These are phyloP conservation scores for Trichonephila inaurata DNA, from an alignment of 1,140 invertebrate genomes.

Conservation along the genomic window DNA sequence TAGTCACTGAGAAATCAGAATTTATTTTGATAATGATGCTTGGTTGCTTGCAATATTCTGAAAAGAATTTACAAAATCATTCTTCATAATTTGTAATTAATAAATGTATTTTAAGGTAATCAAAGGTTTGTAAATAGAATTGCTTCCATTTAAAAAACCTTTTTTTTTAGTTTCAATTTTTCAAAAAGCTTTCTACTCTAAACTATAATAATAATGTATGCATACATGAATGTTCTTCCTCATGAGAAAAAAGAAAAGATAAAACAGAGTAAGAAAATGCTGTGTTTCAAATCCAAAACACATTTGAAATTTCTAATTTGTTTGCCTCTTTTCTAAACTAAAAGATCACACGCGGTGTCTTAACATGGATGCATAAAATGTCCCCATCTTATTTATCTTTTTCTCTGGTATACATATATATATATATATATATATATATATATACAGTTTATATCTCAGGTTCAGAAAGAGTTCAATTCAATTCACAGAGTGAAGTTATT, in stretches of 20 bases:
- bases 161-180: no score
- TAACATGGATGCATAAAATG: slow-evolving; percentile 6
- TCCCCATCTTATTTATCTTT: neutral
- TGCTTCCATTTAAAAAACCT: no score
- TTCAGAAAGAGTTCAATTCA: neutral
- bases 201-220: no score
- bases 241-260: neutral
- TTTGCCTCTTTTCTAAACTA: neutral
- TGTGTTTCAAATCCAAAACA: neutral
- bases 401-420: neutral
- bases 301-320: neutral
- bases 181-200: no score
- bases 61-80: no score
- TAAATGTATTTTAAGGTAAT: no score
- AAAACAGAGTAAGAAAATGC: neutral
- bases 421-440: neutral
- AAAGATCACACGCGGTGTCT: neutral
- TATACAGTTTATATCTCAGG: neutral
- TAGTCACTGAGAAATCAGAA: no score
- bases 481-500: neutral
- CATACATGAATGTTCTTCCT: no score
- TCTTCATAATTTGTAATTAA: no score
- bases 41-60: no score
- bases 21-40: no score
- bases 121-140: no score